phyloP scores from a whole-genome alignment of 2,888 invertebrate species.

The Cactoblastis cactorum region DNA sequence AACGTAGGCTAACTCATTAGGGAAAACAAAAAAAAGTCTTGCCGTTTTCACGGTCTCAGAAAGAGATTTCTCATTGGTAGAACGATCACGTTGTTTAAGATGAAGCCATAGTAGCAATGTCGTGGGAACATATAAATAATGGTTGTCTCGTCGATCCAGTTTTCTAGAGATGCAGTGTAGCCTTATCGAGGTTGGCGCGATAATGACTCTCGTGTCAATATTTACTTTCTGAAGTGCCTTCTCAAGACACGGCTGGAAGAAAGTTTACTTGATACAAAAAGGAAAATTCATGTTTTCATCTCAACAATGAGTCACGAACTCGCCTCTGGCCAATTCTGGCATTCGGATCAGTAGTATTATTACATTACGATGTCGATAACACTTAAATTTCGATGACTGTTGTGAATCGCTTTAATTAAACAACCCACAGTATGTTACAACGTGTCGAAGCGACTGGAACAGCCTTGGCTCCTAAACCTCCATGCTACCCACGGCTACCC shows the following conservation, averaged over 20 bases:
- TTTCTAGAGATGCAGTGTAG: constrained; percentile 64
- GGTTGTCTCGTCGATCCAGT: constrained; percentile 64
- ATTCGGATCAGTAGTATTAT: constrained; percentile 15
- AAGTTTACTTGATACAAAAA: constrained; percentile 14
- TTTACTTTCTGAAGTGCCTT: constrained; percentile 52
- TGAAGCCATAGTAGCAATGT: constrained; percentile 53
- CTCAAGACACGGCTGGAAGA: constrained; percentile 35
- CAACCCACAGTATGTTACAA: constrained; percentile 64
- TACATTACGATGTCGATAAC: constrained; percentile 24
- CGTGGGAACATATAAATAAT: constrained; percentile 72
- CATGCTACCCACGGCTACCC: constrained; percentile 75
- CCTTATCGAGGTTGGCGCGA: constrained; percentile 67
- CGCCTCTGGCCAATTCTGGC: constrained; percentile 16
- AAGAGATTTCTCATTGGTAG: constrained; percentile 59
- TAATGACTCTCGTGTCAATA: constrained; percentile 67
- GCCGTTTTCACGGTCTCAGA: constrained; percentile 45
- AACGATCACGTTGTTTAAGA: constrained; percentile 61
- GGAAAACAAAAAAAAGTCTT: neutral
- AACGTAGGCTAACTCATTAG: neutral
- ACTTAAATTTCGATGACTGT: constrained; percentile 46
- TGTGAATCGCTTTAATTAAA: constrained; percentile 66
- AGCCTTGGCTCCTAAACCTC: constrained; percentile 76
- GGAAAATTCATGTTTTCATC: neutral
- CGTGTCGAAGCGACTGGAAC: constrained; percentile 67
- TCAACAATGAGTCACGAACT: constrained; percentile 16